Conservation (phyloP, 2,113 vertebrate genomes). For the Sceloporus tristichus region DNA sequence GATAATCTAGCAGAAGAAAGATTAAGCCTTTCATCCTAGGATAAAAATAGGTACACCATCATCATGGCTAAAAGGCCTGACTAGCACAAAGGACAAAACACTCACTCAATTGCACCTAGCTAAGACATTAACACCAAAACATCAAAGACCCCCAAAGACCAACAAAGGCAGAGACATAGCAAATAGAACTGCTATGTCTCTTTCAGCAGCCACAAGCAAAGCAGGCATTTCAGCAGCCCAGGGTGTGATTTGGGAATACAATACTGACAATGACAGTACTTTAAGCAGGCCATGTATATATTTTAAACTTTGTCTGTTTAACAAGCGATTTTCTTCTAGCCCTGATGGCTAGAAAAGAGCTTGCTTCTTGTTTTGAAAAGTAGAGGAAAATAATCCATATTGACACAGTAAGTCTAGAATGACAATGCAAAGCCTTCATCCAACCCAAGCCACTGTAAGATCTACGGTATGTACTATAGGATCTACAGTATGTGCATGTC, state of each 20-base stretch:
- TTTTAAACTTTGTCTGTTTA: background rate
- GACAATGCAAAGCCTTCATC: background rate
- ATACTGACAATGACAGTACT: background rate
- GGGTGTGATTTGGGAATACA: background rate
- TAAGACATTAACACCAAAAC: background rate
- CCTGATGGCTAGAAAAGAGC: background rate
- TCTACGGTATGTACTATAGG: background rate
- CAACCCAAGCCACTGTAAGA: background rate
- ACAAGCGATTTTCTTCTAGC: background rate
- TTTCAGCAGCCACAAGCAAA: background rate
- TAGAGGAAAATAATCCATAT: background rate
- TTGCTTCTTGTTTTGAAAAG: background rate
- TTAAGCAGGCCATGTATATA: background rate
- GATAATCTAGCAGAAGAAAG: slow-evolving; percentile 36
- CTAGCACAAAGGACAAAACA: background rate
- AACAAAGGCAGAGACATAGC: background rate
- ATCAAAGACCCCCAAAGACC: background rate
- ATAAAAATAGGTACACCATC: slow-evolving; percentile 18
- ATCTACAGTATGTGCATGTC: no score
- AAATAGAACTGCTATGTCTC: background rate
- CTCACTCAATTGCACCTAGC: accelerated
- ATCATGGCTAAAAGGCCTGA: background rate
- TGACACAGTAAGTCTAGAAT: background rate
- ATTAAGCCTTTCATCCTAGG: slow-evolving; percentile 18
- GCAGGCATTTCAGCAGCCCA: background rate